phyloP scores from a whole-genome alignment of 2,113 vertebrate genomes.

The Larimichthys crocea region DNA sequence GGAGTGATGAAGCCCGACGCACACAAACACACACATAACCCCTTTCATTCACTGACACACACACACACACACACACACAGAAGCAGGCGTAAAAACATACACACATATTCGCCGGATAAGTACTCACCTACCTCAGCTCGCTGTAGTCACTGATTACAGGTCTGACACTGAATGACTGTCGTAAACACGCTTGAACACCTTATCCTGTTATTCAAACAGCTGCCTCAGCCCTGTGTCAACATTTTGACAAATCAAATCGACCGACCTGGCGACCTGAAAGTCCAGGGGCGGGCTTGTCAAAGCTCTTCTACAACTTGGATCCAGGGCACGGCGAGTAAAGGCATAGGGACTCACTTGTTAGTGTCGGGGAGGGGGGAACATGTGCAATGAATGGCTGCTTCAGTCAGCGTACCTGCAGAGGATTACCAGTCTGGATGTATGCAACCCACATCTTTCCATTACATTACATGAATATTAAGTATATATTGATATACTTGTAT shows the following conservation, averaged over 20 bases:
- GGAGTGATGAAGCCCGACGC: conserved; percentile 56
- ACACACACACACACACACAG: background rate
- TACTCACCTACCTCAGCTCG: background rate
- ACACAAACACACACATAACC: conserved; percentile 22
- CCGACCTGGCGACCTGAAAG: conserved; percentile 43
- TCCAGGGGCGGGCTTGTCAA: background rate
- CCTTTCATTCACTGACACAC: conserved; percentile 52
- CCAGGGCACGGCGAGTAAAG: background rate
- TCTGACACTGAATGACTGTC: conserved; percentile 32
- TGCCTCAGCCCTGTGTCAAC: conserved; percentile 63
- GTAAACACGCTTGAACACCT: conserved; percentile 65
- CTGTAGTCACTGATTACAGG: conserved; percentile 45
- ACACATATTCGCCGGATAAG: background rate
- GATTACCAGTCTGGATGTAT: conserved; percentile 11
- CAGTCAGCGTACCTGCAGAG: conserved; percentile 1
- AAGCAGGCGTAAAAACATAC: conserved; percentile 10
- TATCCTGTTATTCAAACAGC: conserved; percentile 76
- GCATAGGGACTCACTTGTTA: background rate
- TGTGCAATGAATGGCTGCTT: background rate
- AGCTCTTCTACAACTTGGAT: background rate
- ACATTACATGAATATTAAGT: too few relatives aligned
- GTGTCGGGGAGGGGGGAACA: background rate
- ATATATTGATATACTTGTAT: too few relatives aligned
- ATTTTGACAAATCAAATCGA: conserved; percentile 32
- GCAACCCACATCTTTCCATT: background rate